Conservation (phyloP, 1,140 invertebrate species). For the Anthonomus grandis region DNA sequence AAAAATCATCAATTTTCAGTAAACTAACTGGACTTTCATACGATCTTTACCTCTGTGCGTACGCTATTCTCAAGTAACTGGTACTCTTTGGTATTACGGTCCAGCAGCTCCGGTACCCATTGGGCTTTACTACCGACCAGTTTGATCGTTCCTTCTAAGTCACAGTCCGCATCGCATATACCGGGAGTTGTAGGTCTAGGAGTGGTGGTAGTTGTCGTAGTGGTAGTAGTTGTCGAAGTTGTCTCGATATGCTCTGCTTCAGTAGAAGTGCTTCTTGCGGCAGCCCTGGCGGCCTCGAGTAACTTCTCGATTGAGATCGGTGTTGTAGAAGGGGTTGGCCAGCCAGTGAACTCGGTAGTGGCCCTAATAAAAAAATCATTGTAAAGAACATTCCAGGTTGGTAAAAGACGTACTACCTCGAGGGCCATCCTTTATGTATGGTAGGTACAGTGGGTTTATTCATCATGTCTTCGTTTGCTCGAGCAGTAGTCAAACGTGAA, state of each 20-base stretch:
- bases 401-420: conserved; percentile 55
- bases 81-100: conserved; percentile 83
- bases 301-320: conserved; percentile 80
- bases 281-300: conserved; percentile 66
- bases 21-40: not conserved
- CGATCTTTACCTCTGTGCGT: conserved; percentile 62
- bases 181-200: conserved; percentile 75
- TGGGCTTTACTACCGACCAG: conserved; percentile 73
- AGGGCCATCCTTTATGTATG: conserved; percentile 78
- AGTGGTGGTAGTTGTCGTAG: conserved; percentile 72
- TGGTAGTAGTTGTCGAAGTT: conserved; percentile 66
- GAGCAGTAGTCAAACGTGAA: conserved; percentile 57
- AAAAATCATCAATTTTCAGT: conserved; percentile 36
- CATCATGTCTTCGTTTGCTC: conserved; percentile 46
- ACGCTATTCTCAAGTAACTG: conserved; percentile 76
- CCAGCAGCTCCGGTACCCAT: conserved; percentile 81
- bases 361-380: conserved; percentile 59
- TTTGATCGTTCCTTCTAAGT: conserved; percentile 79
- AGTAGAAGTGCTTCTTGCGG: conserved; percentile 53
- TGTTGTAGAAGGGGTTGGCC: conserved; percentile 80
- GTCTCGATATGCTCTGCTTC: conserved; percentile 54
- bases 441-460: conserved; percentile 55
- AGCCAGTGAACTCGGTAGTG: conserved; percentile 84
- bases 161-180: conserved; percentile 72
- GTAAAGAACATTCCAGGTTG: too few species aligned